Evolutionary conservation across 1,140 invertebrate species (phyloP), one percentile per base, ranked within the genome.

Genomic region (Drosophila leontia): DNA sequence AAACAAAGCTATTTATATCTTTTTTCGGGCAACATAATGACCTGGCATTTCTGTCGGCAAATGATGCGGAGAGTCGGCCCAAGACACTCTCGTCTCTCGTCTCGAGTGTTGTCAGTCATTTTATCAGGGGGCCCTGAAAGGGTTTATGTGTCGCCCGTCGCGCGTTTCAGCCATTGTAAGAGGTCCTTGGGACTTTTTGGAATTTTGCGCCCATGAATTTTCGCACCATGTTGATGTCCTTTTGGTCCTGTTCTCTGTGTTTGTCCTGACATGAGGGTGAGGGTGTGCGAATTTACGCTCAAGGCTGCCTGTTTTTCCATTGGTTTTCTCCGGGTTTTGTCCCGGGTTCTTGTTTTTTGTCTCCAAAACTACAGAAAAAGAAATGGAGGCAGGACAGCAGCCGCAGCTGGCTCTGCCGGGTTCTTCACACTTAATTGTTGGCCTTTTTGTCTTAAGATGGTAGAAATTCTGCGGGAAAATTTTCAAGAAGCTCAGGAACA

Each of bases 21-120:
- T 67, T 58, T 62, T 69, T 53, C 23, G 62, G 60, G 51, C 63
- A 63, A 78, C 84, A 85, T 85, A 85, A 86, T 85, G 82, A 86
- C 78, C 77, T 75, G 76, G 82, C 82, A 85, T 85, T 86, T 86
- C 60, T 47, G 26, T 23, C 58, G 56, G 51, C 75, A 85, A 85
- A 85, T 85, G 78, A 72, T 86, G 82, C 82, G 78, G 60, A 86
- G 82, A 78, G 67, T 13, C n/a, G 32, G 41, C 15, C 23, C 23
- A 23, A 35, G n/a, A 29, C 5, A 29, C 53, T 35, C 11, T 26
- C 60, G 41, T 53, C 63, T 37, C 64, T 71, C 34, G 44, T 35
- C 61, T 60, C 23, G 39, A 68, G 71, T n/a, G 47, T 87, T 87
- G 83, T 80, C 83, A 83, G 84, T 87, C 84, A 87, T 82, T 88